Base-by-base conservation (phyloP, 2,797 vertebrate species). In the Telmatherina bonti region DNA sequence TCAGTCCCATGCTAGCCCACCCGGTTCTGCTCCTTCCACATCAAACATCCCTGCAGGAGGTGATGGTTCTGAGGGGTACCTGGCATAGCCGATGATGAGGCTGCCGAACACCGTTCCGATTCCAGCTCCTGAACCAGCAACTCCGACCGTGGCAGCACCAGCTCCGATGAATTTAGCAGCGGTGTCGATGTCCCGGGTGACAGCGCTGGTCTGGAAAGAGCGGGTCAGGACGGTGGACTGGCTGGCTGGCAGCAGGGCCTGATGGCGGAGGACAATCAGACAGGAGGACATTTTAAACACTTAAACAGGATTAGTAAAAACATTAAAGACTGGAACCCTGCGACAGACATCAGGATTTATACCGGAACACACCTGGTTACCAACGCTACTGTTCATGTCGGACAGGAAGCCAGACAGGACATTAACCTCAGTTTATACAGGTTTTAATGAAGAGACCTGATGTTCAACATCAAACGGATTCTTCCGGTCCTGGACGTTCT, bases 81-180 rank as follows among this genome's bases (percentile, higher is more conserved):
- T 98, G 91, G 97, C 97, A 90, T 98, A 99, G 80, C 97, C 97
- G 16, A 99, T 98, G 84, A 98, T 99, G 82, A 99, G 96, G 82
- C 97, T 98, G 70, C 97, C 97, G n/a, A 99, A 99, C 60, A 99
- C 97, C 0, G 97, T 99, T 58, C 97, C 97, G 35, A 98, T 98
- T 56, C 97, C 97, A 1, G 97, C 97, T 38, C 96, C 97, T 24
- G 97, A 98, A 1, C 97, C 97, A 1, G 97, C 97, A 81, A 99
- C 97, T 8, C 97, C 97, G 3, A 99, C 97, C 0, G 97, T 99
- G 89, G 97, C 97, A 13, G 97, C 97, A 1, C 97, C 97, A 7
- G 97, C 97, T 8, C 97, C 97, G 11, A 99, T 99, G 84, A 98
- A 98, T 87, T 99, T 99, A 31, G 97, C 97, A 0, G 97, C 97